Base-by-base conservation (phyloP, 2,113 vertebrate species). In the Chaetodon trifascialis region DNA sequence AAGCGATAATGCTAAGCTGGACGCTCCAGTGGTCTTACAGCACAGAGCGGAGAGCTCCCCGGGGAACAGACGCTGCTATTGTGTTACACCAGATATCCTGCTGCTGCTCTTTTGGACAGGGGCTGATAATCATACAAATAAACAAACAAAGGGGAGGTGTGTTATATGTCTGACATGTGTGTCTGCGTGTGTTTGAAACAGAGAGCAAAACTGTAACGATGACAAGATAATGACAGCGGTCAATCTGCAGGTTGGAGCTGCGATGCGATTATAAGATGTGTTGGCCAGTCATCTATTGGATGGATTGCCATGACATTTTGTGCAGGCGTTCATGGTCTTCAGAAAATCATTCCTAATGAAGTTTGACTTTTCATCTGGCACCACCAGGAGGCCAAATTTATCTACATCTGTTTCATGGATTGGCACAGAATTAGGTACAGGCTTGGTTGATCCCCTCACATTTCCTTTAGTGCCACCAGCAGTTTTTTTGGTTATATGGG, bases 21-120 rank as follows among this genome's bases (percentile, higher is more conserved):
- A 92, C 76, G 85, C 79, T 85, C 55, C 64, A 82, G 83, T 67
- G 52, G 78, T 52, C 73, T 85, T 54, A 85, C 49, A 58, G 80
- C 21, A 25, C 51, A 64, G 71, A 73, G 68, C 66, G 52, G 74
- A 75, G 59, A 34, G 46, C 69, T 88, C 91, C 85, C 91, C 4
- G 1, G 89, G 83, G 88, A 88, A 74, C 81, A 69, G 76, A 78
- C 62, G 68, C 80, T 59, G 86, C 93, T 93, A 92, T 95, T 94
- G 91, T 91, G 86, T 93, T 94, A 90, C 92, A 93, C 87, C 89
- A 94, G 92, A 93, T 91, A 94, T 94, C 92, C 92, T 93, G 86
- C 87, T 89, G 87, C 76, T 85, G 89, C 88, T 88, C 87, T 90
- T 89, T 88, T 79, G 73, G 78, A 88, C 85, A 87, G 89, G 73